Evolutionary conservation across 2,888 invertebrate genomes (phyloP).

Genomic region (Sinopyrophorus schimmeli): DNA sequence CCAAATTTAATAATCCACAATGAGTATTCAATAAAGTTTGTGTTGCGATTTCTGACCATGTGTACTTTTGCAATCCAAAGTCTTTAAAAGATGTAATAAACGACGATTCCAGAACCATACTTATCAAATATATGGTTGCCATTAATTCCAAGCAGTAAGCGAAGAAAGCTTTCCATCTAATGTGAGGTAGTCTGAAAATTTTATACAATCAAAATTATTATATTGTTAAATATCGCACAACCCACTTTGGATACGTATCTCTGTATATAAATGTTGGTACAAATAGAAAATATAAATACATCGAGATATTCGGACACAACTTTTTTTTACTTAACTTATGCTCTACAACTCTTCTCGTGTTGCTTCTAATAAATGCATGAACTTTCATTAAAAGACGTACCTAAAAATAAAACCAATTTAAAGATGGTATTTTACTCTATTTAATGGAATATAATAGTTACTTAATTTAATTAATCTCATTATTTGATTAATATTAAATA

Average conservation of each 20-base stretch:
- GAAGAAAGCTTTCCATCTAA: conserved; percentile 75
- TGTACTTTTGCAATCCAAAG: conserved; percentile 57
- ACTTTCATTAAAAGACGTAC: conserved; percentile 85
- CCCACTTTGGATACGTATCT: conserved; percentile 81
- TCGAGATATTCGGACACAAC: conserved; percentile 63
- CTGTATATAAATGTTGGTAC: conserved; percentile 87
- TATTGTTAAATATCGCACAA: no score
- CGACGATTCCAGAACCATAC: conserved; percentile 79
- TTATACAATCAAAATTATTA: no score
- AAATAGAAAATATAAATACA: conserved; percentile 83
- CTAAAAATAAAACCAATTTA: conserved; percentile 56
- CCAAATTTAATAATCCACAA: conserved; percentile 66
- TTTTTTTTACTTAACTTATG: conserved; percentile 55
- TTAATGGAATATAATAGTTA: no score
- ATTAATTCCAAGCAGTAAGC: conserved; percentile 74
- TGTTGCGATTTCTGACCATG: conserved; percentile 59
- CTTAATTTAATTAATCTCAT: no score
- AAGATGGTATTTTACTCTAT: no score
- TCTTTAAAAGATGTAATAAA: conserved; percentile 69
- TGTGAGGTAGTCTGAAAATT: conserved; percentile 67
- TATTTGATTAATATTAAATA: no score
- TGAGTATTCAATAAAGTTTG: no score
- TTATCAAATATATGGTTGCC: conserved; percentile 75
- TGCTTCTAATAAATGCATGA: conserved; percentile 78
- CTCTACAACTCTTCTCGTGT: conserved; percentile 63